Evolutionary conservation across 2,888 invertebrate species (phyloP).

Genomic region (Opisthograptis luteolata): DNA sequence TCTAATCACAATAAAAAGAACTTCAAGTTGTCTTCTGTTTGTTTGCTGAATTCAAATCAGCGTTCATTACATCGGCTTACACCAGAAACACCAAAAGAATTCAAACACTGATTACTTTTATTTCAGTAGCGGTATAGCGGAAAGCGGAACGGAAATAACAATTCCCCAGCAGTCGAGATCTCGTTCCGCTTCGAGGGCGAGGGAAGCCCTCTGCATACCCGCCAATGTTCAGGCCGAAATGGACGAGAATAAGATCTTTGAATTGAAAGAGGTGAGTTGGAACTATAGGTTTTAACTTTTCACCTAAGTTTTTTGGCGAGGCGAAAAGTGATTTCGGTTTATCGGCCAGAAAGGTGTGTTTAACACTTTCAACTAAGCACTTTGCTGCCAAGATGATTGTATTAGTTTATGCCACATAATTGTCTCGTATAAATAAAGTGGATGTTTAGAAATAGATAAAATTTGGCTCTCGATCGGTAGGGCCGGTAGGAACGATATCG

Average conservation of each 20-base stretch:
- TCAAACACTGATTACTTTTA: constrained; percentile 38
- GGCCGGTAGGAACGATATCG: no score
- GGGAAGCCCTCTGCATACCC: constrained; percentile 70
- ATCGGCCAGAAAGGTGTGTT: no score
- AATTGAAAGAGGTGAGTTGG: constrained; percentile 86
- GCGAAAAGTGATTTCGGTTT: no score
- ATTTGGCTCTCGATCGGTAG: no score
- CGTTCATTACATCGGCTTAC: constrained; percentile 11
- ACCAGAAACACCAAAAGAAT: constrained; percentile 23
- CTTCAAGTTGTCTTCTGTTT: constrained; percentile 1
- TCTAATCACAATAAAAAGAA: neutral
- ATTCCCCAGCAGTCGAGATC: constrained; percentile 59
- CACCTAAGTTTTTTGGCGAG: no score
- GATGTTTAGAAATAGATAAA: no score
- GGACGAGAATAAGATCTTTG: constrained; percentile 85
- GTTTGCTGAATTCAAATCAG: constrained; percentile 8
- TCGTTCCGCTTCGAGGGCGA: constrained; percentile 67
- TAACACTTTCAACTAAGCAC: no score
- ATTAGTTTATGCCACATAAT: no score
- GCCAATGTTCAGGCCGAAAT: constrained; percentile 82
- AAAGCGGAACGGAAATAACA: constrained; percentile 54
- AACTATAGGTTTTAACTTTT: no score
- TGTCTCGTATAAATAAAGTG: no score
- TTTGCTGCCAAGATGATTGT: no score
- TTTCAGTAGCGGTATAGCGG: constrained; percentile 60